A percentile compares a stretch with the other conserved stretches of the same genome.
Evolutionary conservation across 2,113 vertebrate genomes (phyloP).

Genomic region (Nothoprocta perdicaria): DNA sequence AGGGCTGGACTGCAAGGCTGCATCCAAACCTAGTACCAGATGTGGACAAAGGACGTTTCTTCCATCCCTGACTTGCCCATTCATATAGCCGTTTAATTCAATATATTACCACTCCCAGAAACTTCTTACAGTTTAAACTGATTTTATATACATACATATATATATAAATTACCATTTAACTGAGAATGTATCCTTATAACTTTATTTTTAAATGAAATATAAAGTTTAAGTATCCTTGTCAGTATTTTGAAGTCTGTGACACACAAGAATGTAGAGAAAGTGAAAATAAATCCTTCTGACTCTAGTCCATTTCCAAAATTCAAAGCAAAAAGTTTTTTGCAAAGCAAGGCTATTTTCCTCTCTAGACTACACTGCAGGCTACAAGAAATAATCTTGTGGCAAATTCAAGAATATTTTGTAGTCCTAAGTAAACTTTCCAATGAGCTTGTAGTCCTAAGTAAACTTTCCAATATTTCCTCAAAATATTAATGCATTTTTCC

Average conservation of each 20-base stretch:
- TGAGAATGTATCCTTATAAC: background rate
- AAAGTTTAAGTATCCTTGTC: background rate
- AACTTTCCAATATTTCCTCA: background rate
- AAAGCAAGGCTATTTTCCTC: background rate
- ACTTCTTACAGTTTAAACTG: background rate
- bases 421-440: background rate
- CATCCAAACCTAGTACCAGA: background rate
- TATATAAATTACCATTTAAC: no score
- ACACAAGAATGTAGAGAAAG: background rate
- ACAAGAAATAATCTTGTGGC: background rate
- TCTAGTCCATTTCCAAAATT: background rate
- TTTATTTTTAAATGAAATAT: background rate
- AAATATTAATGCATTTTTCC: background rate
- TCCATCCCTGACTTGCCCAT: background rate
- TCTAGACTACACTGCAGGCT: background rate
- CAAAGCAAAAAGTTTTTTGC: background rate
- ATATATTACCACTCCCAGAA: background rate
- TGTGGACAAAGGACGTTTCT: background rate
- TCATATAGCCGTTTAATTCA: background rate
- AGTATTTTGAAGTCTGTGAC: background rate
- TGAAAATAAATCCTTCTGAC: background rate
- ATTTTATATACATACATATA: no score
- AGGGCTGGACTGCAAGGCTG: background rate
- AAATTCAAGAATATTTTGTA: background rate
- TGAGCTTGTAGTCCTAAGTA: background rate